A percentile compares a stretch with the other conserved stretches of the same genome.
Evolutionary conservation across 2,113 vertebrate species (phyloP).

Genomic region (Megaceryle torquata): DNA sequence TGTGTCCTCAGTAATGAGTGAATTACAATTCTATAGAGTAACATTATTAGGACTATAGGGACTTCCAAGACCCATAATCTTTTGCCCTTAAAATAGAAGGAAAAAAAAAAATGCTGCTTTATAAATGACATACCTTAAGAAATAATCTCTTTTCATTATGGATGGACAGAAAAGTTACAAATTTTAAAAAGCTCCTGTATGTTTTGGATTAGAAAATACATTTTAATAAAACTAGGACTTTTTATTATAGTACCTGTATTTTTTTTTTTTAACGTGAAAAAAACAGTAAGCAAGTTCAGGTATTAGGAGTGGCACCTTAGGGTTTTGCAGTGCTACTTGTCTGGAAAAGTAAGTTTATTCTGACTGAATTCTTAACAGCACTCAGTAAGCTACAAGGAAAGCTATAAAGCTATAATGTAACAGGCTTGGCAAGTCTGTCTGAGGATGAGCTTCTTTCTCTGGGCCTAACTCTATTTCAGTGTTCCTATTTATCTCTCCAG

Average conservation of each 20-base stretch:
- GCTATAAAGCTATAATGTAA: constrained; percentile 34
- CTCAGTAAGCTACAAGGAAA: not conserved
- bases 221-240: not conserved
- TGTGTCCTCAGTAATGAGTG: not conserved
- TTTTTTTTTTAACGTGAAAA: not conserved
- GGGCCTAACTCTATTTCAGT: constrained; percentile 27
- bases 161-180: not conserved
- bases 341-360: constrained; percentile 38
- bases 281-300: not conserved
- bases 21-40: not conserved
- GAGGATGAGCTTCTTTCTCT: constrained; percentile 26
- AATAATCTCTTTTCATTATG: not conserved
- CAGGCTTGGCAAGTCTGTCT: constrained; percentile 27
- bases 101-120: not conserved
- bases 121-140: not conserved
- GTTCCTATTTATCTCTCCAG: constrained; percentile 29
- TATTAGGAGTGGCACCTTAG: not conserved
- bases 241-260: not conserved
- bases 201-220: not conserved
- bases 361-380: constrained; percentile 40
- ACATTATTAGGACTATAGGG: not conserved
- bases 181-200: not conserved
- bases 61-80: not conserved
- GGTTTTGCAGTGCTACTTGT: not conserved
- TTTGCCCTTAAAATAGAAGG: not conserved